These are phyloP conservation scores for Leptogaster cylindrica DNA, from an alignment of 2,888 invertebrate genomes.

Conservation along the genomic window DNA sequence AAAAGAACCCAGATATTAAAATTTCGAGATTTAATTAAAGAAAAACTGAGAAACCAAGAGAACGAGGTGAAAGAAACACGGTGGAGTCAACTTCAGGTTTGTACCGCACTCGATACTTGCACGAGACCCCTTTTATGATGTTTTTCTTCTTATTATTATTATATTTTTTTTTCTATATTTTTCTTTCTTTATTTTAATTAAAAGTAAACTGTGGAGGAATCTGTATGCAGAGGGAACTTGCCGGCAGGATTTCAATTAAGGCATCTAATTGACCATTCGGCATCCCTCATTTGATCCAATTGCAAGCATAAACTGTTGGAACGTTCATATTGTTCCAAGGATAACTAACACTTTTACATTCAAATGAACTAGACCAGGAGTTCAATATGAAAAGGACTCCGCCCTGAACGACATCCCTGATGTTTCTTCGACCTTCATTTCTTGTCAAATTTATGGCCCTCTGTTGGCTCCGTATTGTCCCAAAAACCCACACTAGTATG, in stretches of 20 bases:
- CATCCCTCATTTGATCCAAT: conserved; percentile 40
- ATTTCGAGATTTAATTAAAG: conserved; percentile 35
- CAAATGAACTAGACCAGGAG: conserved; percentile 17
- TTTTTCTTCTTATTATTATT: too few relatives aligned
- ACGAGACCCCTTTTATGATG: neutral
- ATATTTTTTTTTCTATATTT: neutral
- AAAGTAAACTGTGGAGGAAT: conserved; percentile 5
- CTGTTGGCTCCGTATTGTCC: conserved; percentile 34
- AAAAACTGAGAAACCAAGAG: neutral
- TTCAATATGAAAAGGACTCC: conserved; percentile 19
- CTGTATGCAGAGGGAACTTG: conserved; percentile 9
- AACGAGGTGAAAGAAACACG: neutral
- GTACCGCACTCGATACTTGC: neutral
- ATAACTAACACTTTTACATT: conserved; percentile 11
- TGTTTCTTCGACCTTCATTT: conserved; percentile 38
- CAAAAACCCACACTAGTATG: conserved; percentile 32
- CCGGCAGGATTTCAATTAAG: conserved; percentile 39
- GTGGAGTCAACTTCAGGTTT: neutral
- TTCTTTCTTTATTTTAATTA: conserved; percentile 29
- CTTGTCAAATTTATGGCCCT: conserved; percentile 38
- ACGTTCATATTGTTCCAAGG: neutral
- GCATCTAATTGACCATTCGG: conserved; percentile 40
- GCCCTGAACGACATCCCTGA: conserved; percentile 35
- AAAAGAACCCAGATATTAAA: conserved; percentile 36
- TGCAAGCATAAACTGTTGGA: conserved; percentile 29